Base-by-base conservation (phyloP, 1,140 invertebrate species). In the Bombus waltoni region DNA sequence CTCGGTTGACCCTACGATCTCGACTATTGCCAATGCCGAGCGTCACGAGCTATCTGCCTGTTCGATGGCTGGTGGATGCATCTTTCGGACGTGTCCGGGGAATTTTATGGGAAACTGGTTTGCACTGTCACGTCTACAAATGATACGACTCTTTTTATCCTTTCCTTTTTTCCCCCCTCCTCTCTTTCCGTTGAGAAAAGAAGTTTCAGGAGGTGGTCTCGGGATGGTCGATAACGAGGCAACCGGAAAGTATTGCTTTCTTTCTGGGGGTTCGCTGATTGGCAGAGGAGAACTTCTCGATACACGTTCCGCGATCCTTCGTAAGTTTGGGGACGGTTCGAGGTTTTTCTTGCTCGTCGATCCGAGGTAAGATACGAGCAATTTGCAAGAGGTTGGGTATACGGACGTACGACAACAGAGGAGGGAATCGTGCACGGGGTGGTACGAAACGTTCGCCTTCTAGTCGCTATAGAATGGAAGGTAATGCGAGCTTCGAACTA, bases 61-160 rank as follows among this genome's bases (percentile, higher is more conserved):
- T 62, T 85, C 77, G 66, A 80, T 72, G 75, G 68, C 18, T 25
- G 73, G 71, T 13, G 77, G 80, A 81, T 38, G 44, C 44, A n/a
- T 73, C 70, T 71, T 71, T 81, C 70, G 80, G 68, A 73, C 80
- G 80, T 81, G 70, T 73, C 44, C 47, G 53, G 11, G 32, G 77
- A 85, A 76, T 53, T 77, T 83, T 70, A 76, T 68, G 81, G 74
- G 65, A 78, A 77, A 78, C 65, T 76, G 81, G 81, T 80, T 70
- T 78, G 76, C 76, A 77, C 75, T 66, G 71, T 76, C 57, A 76
- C 44, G 73, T 68, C 42, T 44, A 35, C 53, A 42, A 81, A 81
- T 81, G 80, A 74, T 59, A 73, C 47, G 53, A 74, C 28, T 40
- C 47, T 59, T 81, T 65, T 32, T 62, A 42, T 70, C 65, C 65